Evolutionary conservation across 2,113 vertebrate species (phyloP), one percentile per base, ranked within the genome.

Genomic region (Mohoua ochrocephala): DNA sequence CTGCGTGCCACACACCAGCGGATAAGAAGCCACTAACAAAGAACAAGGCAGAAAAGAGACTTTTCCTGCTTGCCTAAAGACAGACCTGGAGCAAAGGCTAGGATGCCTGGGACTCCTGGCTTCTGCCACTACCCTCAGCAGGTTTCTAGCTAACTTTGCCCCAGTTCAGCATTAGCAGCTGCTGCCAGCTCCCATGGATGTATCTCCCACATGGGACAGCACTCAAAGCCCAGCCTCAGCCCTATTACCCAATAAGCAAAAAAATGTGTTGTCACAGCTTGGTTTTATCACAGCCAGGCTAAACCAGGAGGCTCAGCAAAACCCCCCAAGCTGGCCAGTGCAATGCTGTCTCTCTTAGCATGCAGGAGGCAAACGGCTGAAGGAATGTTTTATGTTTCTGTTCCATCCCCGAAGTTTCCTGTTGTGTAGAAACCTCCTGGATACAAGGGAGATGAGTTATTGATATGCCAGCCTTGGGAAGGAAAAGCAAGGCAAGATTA

Each of bases 361-460:
- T 91, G 92, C 90, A 96, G 86, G 79, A 93, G 57, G 92, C 85
- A 93, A 94, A 89, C 0, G 8, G 37, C 61, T 90, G 41, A 64
- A 70, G 81, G 61, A 79, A 90, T 87, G 88, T 75, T 97, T 93
- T 95, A 97, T 97, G 93, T 90, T 93, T 96, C 95, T 96, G 81
- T 96, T 95, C 91, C 69, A 91, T 91, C 95, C 84, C 75, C 49
- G 56, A 94, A 92, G 95, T 93, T 94, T 93, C 87, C 84, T 93
- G 89, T 93, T 92, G 87, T 96, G 96, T 95, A 92, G 94, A 95
- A 97, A 94, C 93, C 94, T 92, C 93, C 75, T 96, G 92, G 92
- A 84, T 94, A 95, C 93, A 82, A 91, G 81, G n/a, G 50, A 91
- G 91, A 83, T 96, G 92, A 96, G 68, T 97, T 96, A 97, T 77